Evolutionary conservation across 2,888 invertebrate species (phyloP), one percentile per base, ranked within the genome.

Genomic region (Cryptus armator): DNA sequence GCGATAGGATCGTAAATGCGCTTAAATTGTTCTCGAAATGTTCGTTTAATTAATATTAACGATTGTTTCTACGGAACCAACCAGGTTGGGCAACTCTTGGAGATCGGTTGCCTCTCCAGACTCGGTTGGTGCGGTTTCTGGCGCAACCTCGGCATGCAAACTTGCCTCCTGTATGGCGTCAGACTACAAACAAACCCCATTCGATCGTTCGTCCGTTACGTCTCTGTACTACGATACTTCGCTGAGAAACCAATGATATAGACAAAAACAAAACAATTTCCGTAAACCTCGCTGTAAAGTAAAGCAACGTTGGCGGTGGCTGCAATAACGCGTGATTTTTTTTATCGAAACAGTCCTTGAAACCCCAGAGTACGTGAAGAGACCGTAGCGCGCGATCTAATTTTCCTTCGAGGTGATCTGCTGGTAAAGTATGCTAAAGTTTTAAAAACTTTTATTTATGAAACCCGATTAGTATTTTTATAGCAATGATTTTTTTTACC

Each of bases 91-190:
- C 86, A 92, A 90, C 91, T 93, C 93, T 89, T 89, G 92, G 90
- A 93, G 91, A 86, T 93, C 93, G 90, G 90, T 91, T 81, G 92
- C 89, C 88, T 93, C 93, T 90, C 90, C 91, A 87, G 90, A 86
- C 88, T 92, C 92, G 85, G 90, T 90, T 89, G 89, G 87, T 89
- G 89, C 80, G 89, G 83, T 88, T 86, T 90, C 92, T 90, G 92
- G 92, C 81, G 89, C 90, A 90, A 92, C 88, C 89, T 91, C 92
- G 72, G 87, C 92, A 92, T 93, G 93, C 92, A 94, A 90, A 90
- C 87, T 90, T 90, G 92, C 90, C 88, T 94, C 93, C 91, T 92
- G 92, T 89, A 93, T 91, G 88, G 91, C 92, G 85, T 93, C 93
- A 90, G 91, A 93, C 93, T 94, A 93, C 92, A 93, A 91, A 91